Evolutionary conservation across 2,888 invertebrate genomes (phyloP).

Genomic region (Troides oblongomaculatus): DNA sequence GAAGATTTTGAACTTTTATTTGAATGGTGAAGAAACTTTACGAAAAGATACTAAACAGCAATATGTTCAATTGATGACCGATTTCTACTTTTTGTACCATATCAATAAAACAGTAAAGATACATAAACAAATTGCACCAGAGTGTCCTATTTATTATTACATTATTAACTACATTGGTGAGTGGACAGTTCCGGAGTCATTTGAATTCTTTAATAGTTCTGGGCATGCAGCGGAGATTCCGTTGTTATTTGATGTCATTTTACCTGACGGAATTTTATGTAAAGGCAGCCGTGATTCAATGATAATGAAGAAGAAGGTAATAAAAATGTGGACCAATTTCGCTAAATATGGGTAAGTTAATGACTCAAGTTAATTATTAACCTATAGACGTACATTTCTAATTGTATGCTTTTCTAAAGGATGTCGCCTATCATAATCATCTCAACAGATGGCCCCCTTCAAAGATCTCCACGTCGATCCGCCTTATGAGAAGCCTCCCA

Average conservation of each 20-base stretch:
- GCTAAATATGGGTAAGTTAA: slow-evolving; percentile 69
- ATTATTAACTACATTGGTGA: slow-evolving; percentile 62
- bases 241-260: slow-evolving; percentile 59
- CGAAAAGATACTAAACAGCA: slow-evolving; percentile 57
- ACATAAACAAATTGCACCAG: slow-evolving; percentile 55
- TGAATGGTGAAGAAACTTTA: slow-evolving; percentile 53
- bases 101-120: slow-evolving; percentile 62
- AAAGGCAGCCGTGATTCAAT: slow-evolving; percentile 63
- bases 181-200: slow-evolving; percentile 54
- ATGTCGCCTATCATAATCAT: no score
- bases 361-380: background rate
- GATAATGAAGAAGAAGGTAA: slow-evolving; percentile 56
- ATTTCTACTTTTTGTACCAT: slow-evolving; percentile 67
- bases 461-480: no score
- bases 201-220: slow-evolving; percentile 53
- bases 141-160: slow-evolving; percentile 65
- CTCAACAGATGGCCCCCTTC: no score
- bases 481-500: no score
- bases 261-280: slow-evolving; percentile 42
- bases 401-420: no score
- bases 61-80: slow-evolving; percentile 64
- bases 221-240: slow-evolving; percentile 66
- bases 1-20: slow-evolving; percentile 62
- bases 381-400: no score
- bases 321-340: slow-evolving; percentile 76